Conservation (phyloP, 2,888 invertebrate genomes). For the Eupithecia subfuscata region DNA sequence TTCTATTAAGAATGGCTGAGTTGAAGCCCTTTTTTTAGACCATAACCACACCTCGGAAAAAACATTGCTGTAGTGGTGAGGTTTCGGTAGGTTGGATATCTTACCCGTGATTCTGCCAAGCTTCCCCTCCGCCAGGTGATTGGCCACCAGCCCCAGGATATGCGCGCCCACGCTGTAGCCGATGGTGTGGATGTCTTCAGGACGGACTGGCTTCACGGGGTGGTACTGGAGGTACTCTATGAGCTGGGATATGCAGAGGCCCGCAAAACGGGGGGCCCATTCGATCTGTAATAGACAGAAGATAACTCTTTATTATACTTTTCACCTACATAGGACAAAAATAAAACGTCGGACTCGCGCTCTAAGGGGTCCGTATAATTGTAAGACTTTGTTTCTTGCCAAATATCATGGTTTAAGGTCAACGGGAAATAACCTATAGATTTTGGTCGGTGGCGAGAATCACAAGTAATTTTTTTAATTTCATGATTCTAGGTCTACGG, state of each 20-base stretch:
- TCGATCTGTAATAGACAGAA: constrained; percentile 69
- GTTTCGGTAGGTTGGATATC: neutral
- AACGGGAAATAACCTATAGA: no score
- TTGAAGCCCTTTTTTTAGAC: no score
- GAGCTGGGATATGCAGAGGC: constrained; percentile 91
- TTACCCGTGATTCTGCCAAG: constrained; percentile 92
- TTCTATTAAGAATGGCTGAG: no score
- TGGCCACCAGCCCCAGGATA: constrained; percentile 92
- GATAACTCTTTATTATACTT: neutral
- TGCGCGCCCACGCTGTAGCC: constrained; percentile 95
- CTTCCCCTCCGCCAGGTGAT: constrained; percentile 89
- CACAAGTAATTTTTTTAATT: no score
- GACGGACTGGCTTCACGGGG: constrained; percentile 88
- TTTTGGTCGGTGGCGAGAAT: no score
- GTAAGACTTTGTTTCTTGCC: no score
- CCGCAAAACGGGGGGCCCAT: constrained; percentile 86
- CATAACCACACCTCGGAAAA: no score
- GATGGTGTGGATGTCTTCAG: constrained; percentile 90
- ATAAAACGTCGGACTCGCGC: no score
- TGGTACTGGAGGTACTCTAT: constrained; percentile 91
- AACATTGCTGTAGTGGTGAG: no score
- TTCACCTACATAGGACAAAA: neutral
- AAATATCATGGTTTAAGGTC: no score
- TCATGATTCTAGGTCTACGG: no score
- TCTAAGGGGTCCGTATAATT: no score